Conservation (phyloP, 2,113 vertebrate species). For the Beaufortia kweichowensis region DNA sequence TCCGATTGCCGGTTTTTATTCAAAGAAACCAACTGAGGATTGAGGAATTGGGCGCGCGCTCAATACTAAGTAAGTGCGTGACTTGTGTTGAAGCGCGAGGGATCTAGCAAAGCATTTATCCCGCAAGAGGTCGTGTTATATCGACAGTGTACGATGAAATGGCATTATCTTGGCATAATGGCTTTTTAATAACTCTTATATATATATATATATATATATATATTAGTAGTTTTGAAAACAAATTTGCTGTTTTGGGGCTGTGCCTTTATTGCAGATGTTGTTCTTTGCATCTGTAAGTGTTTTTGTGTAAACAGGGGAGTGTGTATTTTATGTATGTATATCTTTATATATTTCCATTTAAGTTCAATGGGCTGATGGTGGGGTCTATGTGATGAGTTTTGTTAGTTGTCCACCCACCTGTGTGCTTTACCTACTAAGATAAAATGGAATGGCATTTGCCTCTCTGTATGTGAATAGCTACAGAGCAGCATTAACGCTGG, state of each 20-base stretch:
- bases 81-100: neutral
- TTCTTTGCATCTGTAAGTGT: neutral
- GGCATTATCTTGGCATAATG: too few relatives aligned
- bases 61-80: constrained; percentile 6
- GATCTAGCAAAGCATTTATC: neutral
- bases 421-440: constrained; percentile 52
- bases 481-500: constrained; percentile 52
- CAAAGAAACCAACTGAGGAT: constrained; percentile 9
- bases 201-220: neutral
- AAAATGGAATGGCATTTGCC: constrained; percentile 54
- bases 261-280: neutral
- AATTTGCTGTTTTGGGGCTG: neutral
- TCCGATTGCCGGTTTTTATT: neutral
- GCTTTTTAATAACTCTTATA: neutral
- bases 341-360: neutral
- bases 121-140: neutral
- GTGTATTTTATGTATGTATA: constrained; percentile 4
- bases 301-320: neutral
- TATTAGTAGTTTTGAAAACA: neutral
- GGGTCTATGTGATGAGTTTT: constrained; percentile 32
- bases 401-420: constrained; percentile 54
- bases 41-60: constrained; percentile 12
- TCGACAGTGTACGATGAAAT: neutral
- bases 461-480: constrained; percentile 49
- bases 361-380: neutral